Conservation (phyloP, 2,888 invertebrate species). For the Rhimphoctona megacephalus region DNA sequence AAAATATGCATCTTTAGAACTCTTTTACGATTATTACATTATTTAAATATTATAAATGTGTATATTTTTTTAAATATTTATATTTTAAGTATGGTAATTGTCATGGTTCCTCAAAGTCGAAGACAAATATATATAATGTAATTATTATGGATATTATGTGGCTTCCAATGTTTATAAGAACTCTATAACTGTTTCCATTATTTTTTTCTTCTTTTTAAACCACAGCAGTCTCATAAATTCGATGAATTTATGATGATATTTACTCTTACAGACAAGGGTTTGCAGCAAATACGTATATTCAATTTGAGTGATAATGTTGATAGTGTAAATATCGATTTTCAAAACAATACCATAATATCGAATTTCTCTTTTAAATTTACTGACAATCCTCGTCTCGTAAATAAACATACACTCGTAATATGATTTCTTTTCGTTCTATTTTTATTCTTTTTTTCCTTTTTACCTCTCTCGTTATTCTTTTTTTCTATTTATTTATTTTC, state of each 20-base stretch:
- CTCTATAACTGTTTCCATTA: no score
- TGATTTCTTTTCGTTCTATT: not conserved
- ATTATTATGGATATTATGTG: no score
- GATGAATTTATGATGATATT: not conserved
- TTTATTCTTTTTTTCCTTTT: not conserved
- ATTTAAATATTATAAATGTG: not conserved
- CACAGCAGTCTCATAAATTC: not conserved
- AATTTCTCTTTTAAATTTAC: not conserved
- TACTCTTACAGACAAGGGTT: not conserved
- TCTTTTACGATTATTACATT: not conserved
- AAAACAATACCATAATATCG: not conserved
- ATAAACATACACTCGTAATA: not conserved
- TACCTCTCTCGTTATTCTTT: not conserved
- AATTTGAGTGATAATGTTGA: not conserved
- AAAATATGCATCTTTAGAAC: no score
- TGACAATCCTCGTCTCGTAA: not conserved
- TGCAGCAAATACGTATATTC: not conserved
- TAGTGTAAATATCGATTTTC: not conserved
- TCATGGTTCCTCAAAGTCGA: no score
- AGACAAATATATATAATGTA: no score
- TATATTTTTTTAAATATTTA: not conserved
- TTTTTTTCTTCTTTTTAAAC: no score
- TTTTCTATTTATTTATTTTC: not conserved
- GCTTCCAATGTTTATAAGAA: no score
- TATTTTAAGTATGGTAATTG: no score